These are phyloP conservation scores for Leptinotarsa rubiginosa DNA, from an alignment of 2,888 invertebrate genomes.

Conservation along the genomic window DNA sequence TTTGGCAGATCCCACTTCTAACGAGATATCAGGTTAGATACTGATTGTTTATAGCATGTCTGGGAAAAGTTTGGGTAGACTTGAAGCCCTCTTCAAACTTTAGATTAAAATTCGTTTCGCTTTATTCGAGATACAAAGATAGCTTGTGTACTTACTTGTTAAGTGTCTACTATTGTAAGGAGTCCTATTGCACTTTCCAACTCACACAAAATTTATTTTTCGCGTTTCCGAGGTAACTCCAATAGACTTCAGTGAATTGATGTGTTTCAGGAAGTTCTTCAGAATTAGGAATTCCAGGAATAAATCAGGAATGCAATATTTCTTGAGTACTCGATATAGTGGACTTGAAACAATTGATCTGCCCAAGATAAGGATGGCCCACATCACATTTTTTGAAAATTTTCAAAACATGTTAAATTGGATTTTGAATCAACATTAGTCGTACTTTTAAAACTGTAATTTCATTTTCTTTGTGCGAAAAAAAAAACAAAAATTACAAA, in stretches of 20 bases:
- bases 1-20: slow-evolving; percentile 27
- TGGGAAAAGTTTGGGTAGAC: slow-evolving; percentile 50
- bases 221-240: slow-evolving; percentile 11
- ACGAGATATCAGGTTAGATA: slow-evolving; percentile 47
- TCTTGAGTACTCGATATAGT: neutral
- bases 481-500: no score
- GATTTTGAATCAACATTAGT: no score
- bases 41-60: slow-evolving; percentile 54
- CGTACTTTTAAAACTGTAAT: no score
- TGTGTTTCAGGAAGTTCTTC: neutral
- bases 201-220: slow-evolving; percentile 31
- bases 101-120: slow-evolving; percentile 50
- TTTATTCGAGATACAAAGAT: slow-evolving; percentile 39
- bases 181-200: slow-evolving; percentile 35
- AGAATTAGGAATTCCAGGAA: neutral
- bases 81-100: slow-evolving; percentile 51
- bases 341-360: no score
- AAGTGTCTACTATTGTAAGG: slow-evolving; percentile 39
- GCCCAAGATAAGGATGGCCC: no score
- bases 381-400: no score
- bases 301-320: neutral
- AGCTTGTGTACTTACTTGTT: slow-evolving; percentile 42
- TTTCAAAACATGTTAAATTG: no score
- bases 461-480: no score
- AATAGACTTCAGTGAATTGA: neutral